phyloP scores from a whole-genome alignment of 2,888 invertebrate species.

The Dilophus febrilis region DNA sequence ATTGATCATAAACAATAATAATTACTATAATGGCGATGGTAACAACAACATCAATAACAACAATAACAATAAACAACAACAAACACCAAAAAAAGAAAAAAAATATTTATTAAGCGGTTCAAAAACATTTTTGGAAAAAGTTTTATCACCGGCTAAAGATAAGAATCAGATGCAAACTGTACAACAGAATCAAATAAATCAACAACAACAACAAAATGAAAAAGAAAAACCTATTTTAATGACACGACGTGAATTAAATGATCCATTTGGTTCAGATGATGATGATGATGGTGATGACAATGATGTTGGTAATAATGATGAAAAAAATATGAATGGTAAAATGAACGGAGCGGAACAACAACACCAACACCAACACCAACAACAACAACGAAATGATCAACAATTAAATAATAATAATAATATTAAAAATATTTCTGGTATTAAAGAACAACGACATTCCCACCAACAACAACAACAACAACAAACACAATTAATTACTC shows the following conservation, averaged over 20 bases:
- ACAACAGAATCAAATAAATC: constrained; percentile 8
- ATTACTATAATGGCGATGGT: no score
- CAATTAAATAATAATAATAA: no score
- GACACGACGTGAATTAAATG: constrained; percentile 70
- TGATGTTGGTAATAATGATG: constrained; percentile 8
- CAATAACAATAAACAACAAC: constrained; percentile 32
- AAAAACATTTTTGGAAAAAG: constrained; percentile 55
- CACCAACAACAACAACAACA: background rate
- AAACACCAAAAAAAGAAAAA: constrained; percentile 47
- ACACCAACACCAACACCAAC: constrained; percentile 11
- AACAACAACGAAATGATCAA: constrained; percentile 14
- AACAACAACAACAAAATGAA: constrained; percentile 8
- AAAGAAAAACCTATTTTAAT: constrained; percentile 36
- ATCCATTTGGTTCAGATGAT: constrained; percentile 83
- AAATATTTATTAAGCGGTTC: constrained; percentile 52
- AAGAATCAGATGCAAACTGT: constrained; percentile 32
- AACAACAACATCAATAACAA: no score
- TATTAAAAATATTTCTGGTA: no score
- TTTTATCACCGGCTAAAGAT: constrained; percentile 58
- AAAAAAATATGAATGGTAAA: background rate
- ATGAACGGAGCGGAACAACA: constrained; percentile 4
- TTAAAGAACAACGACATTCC: no score
- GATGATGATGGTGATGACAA: constrained; percentile 43
- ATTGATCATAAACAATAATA: no score
- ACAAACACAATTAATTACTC: background rate